Conservation (phyloP, 2,797 vertebrate genomes). For the Remorina albescens region DNA sequence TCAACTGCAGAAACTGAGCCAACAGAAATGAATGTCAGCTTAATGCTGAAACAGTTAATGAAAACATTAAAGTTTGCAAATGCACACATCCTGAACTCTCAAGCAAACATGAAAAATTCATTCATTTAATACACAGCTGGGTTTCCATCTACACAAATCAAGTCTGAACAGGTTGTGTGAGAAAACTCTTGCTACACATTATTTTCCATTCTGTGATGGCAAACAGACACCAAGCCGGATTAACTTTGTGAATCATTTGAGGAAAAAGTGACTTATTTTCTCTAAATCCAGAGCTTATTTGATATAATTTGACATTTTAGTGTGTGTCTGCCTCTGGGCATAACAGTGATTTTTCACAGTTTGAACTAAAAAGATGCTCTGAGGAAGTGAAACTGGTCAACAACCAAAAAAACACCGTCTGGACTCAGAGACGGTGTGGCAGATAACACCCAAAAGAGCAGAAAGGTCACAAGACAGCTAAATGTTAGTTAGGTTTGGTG, state of each 20-base stretch:
- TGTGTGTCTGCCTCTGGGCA: not conserved
- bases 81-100: too few relatives aligned
- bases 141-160: too few relatives aligned
- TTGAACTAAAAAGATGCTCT: not conserved
- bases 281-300: not conserved
- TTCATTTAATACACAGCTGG: too few relatives aligned
- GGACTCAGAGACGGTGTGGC: not conserved
- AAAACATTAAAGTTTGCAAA: too few relatives aligned
- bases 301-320: not conserved
- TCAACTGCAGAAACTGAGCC: too few relatives aligned
- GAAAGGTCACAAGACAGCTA: not conserved
- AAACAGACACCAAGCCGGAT: not conserved
- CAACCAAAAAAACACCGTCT: not conserved
- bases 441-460: not conserved
- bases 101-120: too few relatives aligned
- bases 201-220: conserved; percentile 1
- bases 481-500: conserved; percentile 5
- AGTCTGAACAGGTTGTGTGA: conserved; percentile 1
- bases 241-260: conserved; percentile 8
- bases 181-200: conserved; percentile 1
- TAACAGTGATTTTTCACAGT: conserved; percentile 19
- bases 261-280: not conserved
- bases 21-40: too few relatives aligned
- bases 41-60: too few relatives aligned
- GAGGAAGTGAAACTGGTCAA: conserved; percentile 38